These are phyloP conservation scores for Homarus americanus DNA, from an alignment of 1,140 invertebrate genomes.

Conservation along the genomic window DNA sequence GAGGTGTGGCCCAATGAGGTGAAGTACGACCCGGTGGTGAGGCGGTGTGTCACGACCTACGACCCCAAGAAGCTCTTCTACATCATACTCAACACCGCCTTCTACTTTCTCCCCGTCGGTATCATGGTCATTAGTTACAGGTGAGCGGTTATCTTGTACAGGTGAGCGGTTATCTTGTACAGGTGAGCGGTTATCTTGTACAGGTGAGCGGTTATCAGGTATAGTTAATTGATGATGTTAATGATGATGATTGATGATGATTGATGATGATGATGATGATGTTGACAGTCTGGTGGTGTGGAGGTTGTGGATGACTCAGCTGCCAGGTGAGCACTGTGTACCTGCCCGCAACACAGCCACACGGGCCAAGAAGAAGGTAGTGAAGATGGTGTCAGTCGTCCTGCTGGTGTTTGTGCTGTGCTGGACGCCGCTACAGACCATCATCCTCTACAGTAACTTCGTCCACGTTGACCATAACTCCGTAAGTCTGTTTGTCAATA, in stretches of 20 bases:
- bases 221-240: no score
- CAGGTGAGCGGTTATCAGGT: no score
- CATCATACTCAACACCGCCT: slow-evolving; percentile 37
- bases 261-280: no score
- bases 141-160: no score
- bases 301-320: slow-evolving; percentile 49
- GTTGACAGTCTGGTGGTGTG: slow-evolving; percentile 53
- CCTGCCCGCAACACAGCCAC: slow-evolving; percentile 46
- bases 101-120: slow-evolving; percentile 50
- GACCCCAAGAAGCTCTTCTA: slow-evolving; percentile 48
- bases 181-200: no score
- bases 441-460: slow-evolving; percentile 77
- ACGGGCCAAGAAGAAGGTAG: slow-evolving; percentile 76
- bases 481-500: no score
- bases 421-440: slow-evolving; percentile 77
- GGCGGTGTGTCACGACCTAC: background rate
- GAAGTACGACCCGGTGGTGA: background rate
- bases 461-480: slow-evolving; percentile 21
- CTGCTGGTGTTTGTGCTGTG: slow-evolving; percentile 79
- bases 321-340: slow-evolving; percentile 38
- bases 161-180: no score
- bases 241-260: no score
- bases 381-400: slow-evolving; percentile 79
- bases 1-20: slow-evolving; percentile 42
- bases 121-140: slow-evolving; percentile 65